phyloP scores from a whole-genome alignment of 53 echinoderm and acorn worm genomes.

The Echinometra lucunter region DNA sequence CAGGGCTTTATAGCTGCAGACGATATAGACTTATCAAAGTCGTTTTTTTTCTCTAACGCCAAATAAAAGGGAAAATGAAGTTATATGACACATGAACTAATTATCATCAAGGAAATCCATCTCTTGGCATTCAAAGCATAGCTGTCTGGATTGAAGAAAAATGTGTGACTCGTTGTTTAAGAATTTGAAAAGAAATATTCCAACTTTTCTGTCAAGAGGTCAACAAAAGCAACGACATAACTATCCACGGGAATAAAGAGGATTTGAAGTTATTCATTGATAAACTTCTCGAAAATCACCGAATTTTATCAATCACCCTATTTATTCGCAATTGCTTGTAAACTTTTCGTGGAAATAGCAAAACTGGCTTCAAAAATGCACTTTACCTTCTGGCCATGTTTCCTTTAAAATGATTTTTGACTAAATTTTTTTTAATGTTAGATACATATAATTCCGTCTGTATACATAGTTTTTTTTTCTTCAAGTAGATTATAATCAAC shows the following conservation, averaged over 20 bases:
- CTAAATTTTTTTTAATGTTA: no score
- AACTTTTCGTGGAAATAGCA: not conserved
- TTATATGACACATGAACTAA: conserved; percentile 41
- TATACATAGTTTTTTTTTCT: no score
- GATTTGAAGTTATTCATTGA: not conserved
- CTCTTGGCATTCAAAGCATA: not conserved
- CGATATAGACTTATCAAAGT: not conserved
- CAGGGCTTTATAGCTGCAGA: conserved; percentile 8
- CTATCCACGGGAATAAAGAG: not conserved
- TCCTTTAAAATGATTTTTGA: no score
- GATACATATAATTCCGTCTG: no score
- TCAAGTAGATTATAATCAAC: no score
- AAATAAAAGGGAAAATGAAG: conserved; percentile 8
- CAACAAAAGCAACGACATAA: no score
- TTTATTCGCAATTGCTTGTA: not conserved
- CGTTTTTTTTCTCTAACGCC: not conserved
- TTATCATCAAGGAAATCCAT: not conserved
- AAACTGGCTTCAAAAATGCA: no score
- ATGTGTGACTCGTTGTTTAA: not conserved
- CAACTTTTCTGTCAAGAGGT: not conserved
- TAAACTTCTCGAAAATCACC: not conserved
- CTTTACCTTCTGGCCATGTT: no score
- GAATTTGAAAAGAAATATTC: not conserved
- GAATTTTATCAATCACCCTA: not conserved
- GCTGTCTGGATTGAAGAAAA: not conserved